Conservation (phyloP, 2,797 vertebrate genomes). For the Tiaroga cobitis region DNA sequence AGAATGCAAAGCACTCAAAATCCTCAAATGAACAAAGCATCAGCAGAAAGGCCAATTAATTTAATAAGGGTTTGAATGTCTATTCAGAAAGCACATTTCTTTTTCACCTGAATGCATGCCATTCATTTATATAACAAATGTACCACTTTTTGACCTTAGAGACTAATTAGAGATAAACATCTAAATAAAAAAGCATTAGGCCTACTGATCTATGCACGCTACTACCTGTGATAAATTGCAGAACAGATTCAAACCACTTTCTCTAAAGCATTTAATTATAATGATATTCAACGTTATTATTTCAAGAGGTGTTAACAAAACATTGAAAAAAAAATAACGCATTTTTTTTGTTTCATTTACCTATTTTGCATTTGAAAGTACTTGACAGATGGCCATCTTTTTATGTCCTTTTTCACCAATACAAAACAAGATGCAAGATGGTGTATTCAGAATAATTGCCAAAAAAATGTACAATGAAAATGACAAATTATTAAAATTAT, state of each 20-base stretch:
- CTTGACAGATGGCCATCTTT: background rate
- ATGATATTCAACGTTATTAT: background rate
- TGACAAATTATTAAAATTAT: background rate
- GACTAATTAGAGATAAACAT: conserved; percentile 24
- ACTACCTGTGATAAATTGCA: background rate
- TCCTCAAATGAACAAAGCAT: conserved; percentile 41
- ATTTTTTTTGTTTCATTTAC: background rate
- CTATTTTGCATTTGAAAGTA: background rate
- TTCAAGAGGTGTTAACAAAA: background rate
- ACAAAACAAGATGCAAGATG: background rate
- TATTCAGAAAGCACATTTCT: conserved; percentile 14
- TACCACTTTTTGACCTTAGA: background rate
- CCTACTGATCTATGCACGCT: background rate
- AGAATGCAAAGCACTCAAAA: conserved; percentile 42
- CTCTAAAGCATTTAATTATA: background rate
- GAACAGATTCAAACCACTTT: background rate
- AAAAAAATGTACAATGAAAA: background rate
- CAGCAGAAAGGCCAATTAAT: conserved; percentile 46
- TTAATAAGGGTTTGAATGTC: conserved; percentile 41
- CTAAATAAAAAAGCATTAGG: conserved; percentile 16
- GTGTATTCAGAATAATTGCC: background rate
- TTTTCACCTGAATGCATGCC: conserved; percentile 1
- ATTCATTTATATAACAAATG: conserved; percentile 19
- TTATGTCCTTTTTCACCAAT: background rate
- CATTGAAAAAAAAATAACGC: background rate